Evolutionary conservation across 1,140 invertebrate species (phyloP).

Genomic region (Diabrotica undecimpunctata): DNA sequence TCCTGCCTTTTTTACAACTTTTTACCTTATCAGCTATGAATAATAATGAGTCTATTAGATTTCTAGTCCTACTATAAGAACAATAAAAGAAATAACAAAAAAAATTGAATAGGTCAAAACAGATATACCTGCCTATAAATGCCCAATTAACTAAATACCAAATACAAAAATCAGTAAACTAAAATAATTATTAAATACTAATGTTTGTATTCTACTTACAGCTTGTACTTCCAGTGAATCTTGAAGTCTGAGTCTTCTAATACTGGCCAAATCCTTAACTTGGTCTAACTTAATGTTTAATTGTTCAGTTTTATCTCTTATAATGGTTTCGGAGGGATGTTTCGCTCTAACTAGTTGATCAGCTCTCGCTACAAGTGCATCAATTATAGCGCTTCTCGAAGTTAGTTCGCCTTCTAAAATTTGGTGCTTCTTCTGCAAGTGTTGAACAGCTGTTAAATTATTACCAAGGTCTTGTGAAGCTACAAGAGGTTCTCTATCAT

Average conservation of each 20-base stretch:
- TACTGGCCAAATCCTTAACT: constrained; percentile 67
- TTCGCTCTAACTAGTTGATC: constrained; percentile 75
- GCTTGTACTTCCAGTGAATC: constrained; percentile 84
- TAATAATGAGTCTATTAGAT: no score
- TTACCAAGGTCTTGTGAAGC: constrained; percentile 68
- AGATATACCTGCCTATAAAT: no score
- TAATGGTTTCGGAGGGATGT: constrained; percentile 74
- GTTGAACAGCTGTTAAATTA: constrained; percentile 87
- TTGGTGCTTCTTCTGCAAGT: constrained; percentile 94
- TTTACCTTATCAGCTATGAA: no score
- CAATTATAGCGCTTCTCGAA: constrained; percentile 77
- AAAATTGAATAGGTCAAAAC: no score
- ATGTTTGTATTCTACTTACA: no score
- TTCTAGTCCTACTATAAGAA: no score
- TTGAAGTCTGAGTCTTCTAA: constrained; percentile 65
- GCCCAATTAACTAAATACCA: no score
- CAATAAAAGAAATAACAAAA: no score
- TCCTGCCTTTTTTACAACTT: no score
- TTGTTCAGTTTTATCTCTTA: constrained; percentile 62
- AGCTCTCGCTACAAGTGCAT: constrained; percentile 66
- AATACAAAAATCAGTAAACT: no score
- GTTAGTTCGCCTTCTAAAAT: constrained; percentile 78
- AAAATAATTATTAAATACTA: no score
- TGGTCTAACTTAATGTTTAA: constrained; percentile 62
- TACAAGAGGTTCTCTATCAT: constrained; percentile 82